A percentile compares a stretch with the other conserved stretches of the same genome.
phyloP scores from a whole-genome alignment of 2,888 invertebrate species.

The Cephonodes hylas region DNA sequence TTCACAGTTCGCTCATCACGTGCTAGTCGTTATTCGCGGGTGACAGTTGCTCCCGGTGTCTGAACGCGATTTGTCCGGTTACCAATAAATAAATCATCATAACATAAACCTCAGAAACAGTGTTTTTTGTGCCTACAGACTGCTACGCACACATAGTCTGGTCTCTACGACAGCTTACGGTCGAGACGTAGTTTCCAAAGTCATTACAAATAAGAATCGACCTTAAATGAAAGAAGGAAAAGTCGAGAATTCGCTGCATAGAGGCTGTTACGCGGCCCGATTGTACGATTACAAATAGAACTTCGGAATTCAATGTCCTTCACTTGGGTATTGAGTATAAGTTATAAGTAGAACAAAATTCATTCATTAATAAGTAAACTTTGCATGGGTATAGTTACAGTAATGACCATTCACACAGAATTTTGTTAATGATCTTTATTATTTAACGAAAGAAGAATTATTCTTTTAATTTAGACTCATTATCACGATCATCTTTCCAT shows the following conservation, averaged over 20 bases:
- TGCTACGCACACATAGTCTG: slow-evolving; percentile 48
- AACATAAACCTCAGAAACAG: background rate
- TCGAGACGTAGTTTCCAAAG: slow-evolving; percentile 33
- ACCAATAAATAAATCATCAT: background rate
- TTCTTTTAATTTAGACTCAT: no score
- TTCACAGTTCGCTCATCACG: no score
- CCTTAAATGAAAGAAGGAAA: slow-evolving; percentile 31
- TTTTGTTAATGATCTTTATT: background rate
- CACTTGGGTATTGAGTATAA: background rate
- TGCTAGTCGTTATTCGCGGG: background rate
- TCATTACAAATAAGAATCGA: slow-evolving; percentile 20
- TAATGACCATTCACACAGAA: background rate
- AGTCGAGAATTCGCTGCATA: slow-evolving; percentile 34
- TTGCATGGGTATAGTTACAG: background rate
- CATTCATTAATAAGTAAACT: background rate
- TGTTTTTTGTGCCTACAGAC: slow-evolving; percentile 13
- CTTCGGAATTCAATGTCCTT: slow-evolving; percentile 21
- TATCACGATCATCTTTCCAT: background rate
- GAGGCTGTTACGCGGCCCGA: slow-evolving; percentile 23
- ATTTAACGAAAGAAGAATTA: no score
- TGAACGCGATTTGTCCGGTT: background rate
- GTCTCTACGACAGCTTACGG: slow-evolving; percentile 28
- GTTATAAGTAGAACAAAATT: background rate
- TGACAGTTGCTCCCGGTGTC: background rate
- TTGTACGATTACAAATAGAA: slow-evolving; percentile 36